Percentiles rank a stretch among this genome's conserved stretches.
Conservation (phyloP, 1,140 invertebrate genomes). For the Orius insidiosus region DNA sequence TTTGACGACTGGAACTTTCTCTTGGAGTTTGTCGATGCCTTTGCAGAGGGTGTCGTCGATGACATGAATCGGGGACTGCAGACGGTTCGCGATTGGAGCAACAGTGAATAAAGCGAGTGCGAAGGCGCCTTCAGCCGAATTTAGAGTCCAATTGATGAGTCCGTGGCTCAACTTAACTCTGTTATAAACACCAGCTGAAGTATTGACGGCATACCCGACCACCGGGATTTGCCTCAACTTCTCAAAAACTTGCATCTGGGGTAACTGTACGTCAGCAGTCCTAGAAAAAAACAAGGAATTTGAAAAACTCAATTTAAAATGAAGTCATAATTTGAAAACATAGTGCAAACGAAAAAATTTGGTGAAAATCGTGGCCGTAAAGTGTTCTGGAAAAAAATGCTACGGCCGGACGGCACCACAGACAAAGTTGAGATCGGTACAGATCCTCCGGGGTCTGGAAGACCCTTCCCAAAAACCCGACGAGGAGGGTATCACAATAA, state of each 20-base stretch:
- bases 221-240: slow-evolving; percentile 35
- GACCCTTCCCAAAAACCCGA: too few relatives aligned
- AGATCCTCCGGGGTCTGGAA: too few relatives aligned
- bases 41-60: slow-evolving; percentile 56
- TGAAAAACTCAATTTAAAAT: not conserved
- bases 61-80: slow-evolving; percentile 48
- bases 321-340: slow-evolving; percentile 1
- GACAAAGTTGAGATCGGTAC: too few relatives aligned
- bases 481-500: too few relatives aligned
- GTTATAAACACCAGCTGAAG: slow-evolving; percentile 34
- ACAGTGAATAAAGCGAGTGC: slow-evolving; percentile 36
- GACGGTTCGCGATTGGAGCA: slow-evolving; percentile 40
- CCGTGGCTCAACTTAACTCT: slow-evolving; percentile 33
- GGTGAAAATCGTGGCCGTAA: too few relatives aligned
- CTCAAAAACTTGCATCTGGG: slow-evolving; percentile 35
- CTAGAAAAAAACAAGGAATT: slow-evolving; percentile 1
- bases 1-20: slow-evolving; percentile 54
- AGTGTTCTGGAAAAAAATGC: too few relatives aligned
- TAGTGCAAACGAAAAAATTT: not conserved
- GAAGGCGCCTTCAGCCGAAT: slow-evolving; percentile 46
- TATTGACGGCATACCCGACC: slow-evolving; percentile 33
- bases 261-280: slow-evolving; percentile 20
- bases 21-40: slow-evolving; percentile 56
- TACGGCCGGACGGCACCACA: too few relatives aligned
- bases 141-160: slow-evolving; percentile 45